Conservation (phyloP, 2,888 invertebrate species). For the Unio delphinus region DNA sequence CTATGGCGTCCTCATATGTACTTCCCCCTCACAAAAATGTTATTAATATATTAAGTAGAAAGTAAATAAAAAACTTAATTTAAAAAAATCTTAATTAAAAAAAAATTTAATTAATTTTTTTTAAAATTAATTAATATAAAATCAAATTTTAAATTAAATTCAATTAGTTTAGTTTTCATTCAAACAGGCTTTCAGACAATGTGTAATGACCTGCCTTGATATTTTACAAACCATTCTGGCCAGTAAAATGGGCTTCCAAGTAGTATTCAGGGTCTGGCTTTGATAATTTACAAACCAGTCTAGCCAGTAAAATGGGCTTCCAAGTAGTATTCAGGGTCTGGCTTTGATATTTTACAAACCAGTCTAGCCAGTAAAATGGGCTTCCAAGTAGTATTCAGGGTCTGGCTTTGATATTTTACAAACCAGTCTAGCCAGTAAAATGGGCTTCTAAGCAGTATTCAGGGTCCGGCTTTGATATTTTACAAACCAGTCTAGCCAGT, state of each 20-base stretch:
- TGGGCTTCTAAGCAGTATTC: neutral
- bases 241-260: neutral
- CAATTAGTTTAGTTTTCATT: neutral
- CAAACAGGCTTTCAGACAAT: neutral
- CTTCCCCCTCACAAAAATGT: too few species aligned
- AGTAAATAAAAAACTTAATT: too few species aligned
- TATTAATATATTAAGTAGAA: too few species aligned
- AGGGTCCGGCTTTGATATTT: too few species aligned
- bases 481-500: too few species aligned
- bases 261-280: neutral
- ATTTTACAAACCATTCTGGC: constrained; percentile 6
- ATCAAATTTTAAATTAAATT: too few species aligned
- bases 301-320: constrained; percentile 4
- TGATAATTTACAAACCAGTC: constrained; percentile 4
- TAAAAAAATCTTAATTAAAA: too few species aligned
- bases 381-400: neutral
- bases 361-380: constrained; percentile 1
- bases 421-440: constrained; percentile 6
- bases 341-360: constrained; percentile 5
- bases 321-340: neutral
- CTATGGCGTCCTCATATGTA: too few species aligned
- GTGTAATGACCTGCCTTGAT: constrained; percentile 1
- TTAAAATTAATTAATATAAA: too few species aligned
- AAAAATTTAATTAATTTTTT: too few species aligned
- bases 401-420: neutral